phyloP scores from a whole-genome alignment of 2,888 invertebrate genomes.

The Pyrgus malvae region DNA sequence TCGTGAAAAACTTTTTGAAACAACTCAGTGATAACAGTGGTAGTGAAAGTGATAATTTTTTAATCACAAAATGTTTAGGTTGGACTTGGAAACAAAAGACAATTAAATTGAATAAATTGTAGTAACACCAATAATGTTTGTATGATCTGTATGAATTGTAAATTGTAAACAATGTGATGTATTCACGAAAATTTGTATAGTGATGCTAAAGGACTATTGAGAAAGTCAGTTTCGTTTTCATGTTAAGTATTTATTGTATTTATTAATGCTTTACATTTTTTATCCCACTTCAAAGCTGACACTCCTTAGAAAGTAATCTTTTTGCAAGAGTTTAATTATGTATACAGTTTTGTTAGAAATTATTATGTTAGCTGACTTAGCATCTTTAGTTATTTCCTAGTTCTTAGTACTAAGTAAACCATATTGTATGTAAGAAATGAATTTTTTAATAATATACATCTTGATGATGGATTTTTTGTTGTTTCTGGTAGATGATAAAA shows the following conservation, averaged over 20 bases:
- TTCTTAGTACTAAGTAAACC: constrained; percentile 70
- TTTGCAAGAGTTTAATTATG: constrained; percentile 56
- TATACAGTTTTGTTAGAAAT: constrained; percentile 63
- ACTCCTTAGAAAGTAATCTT: constrained; percentile 50
- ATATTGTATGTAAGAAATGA: constrained; percentile 78
- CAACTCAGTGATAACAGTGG: constrained; percentile 72
- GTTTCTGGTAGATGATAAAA: background rate
- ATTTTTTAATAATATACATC: constrained; percentile 67
- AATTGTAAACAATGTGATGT: constrained; percentile 71
- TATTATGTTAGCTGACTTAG: constrained; percentile 75
- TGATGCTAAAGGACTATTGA: constrained; percentile 45
- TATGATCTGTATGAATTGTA: constrained; percentile 65
- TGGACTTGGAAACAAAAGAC: constrained; percentile 31
- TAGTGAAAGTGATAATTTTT: constrained; percentile 44
- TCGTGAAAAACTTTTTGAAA: constrained; percentile 90
- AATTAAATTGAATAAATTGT: constrained; percentile 32
- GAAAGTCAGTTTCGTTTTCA: constrained; percentile 58
- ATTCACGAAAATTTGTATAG: constrained; percentile 64
- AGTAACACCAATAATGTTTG: constrained; percentile 39
- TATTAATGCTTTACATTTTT: constrained; percentile 62
- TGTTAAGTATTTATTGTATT: constrained; percentile 77
- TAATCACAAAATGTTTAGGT: constrained; percentile 1
- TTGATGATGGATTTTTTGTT: constrained; percentile 11
- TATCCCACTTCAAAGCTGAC: constrained; percentile 60
- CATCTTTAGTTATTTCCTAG: constrained; percentile 64